phyloP scores from a whole-genome alignment of 2,888 invertebrate species.

The Morpho helenor region DNA sequence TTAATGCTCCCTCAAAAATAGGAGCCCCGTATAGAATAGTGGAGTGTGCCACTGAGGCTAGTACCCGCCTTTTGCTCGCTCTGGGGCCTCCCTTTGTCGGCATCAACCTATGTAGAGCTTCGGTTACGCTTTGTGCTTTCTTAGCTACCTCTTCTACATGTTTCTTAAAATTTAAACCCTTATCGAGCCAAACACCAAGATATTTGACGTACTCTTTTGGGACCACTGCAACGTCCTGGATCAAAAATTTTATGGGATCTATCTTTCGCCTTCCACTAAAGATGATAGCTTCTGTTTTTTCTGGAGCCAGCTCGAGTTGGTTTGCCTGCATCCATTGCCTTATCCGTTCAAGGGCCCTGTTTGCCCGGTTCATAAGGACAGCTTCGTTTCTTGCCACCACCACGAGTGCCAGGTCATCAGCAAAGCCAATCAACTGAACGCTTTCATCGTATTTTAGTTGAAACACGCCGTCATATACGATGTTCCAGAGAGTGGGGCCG shows the following conservation, averaged over 20 bases:
- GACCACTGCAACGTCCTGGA: background rate
- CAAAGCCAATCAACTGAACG: no score
- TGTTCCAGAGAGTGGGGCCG: background rate
- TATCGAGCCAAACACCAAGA: no score
- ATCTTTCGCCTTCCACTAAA: background rate
- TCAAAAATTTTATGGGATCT: background rate
- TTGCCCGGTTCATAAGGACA: no score
- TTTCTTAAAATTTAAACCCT: background rate
- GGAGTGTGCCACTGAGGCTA: no score
- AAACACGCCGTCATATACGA: no score
- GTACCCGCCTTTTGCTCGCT: background rate
- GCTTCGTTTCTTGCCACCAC: no score
- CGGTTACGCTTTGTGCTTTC: background rate
- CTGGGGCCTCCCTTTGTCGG: background rate
- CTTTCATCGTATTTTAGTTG: no score
- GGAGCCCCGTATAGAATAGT: no score
- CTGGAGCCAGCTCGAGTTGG: background rate
- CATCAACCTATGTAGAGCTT: no score
- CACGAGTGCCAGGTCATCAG: no score
- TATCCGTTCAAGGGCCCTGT: no score
- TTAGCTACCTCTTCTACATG: background rate
- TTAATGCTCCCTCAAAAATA: no score
- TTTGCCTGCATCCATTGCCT: constrained; percentile 33
- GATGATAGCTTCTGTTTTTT: background rate
- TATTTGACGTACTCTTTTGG: background rate